Conservation (phyloP, 2,888 invertebrate species). For the Dimorphilus gyrociliatus region DNA sequence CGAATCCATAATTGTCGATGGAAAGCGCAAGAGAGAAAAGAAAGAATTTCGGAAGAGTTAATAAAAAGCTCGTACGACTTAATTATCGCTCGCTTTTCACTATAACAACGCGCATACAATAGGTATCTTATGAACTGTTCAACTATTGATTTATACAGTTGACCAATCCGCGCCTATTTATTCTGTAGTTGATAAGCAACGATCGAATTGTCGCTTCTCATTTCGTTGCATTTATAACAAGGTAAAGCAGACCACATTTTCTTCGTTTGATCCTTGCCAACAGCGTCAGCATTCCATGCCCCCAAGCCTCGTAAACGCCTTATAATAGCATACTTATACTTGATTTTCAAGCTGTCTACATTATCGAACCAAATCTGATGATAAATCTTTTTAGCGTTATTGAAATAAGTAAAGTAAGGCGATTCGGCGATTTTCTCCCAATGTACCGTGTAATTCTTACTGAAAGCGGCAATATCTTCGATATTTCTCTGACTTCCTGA, state of each 20-base stretch:
- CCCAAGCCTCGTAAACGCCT: slow-evolving; percentile 31
- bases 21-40: too few species aligned
- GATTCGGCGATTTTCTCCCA: slow-evolving; percentile 23
- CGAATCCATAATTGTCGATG: too few species aligned
- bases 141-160: too few species aligned
- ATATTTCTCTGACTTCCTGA: slow-evolving; percentile 21
- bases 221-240: slow-evolving; percentile 2
- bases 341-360: slow-evolving; percentile 23
- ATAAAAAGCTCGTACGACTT: too few species aligned
- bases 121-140: too few species aligned
- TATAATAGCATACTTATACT: slow-evolving; percentile 21
- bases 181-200: too few species aligned
- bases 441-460: slow-evolving; percentile 16
- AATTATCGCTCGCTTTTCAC: too few species aligned
- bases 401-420: slow-evolving; percentile 33
- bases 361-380: slow-evolving; percentile 36
- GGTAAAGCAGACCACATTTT: slow-evolving; percentile 26
- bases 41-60: too few species aligned
- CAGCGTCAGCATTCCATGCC: slow-evolving; percentile 35
- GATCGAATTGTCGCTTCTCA: neutral
- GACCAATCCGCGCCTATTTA: too few species aligned
- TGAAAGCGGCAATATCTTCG: slow-evolving; percentile 10
- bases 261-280: slow-evolving; percentile 14
- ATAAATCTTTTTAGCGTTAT: too few species aligned
- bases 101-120: too few species aligned